These are phyloP conservation scores for Xanthostigma xanthostigma DNA, from an alignment of 2,888 invertebrate genomes.

Conservation along the genomic window DNA sequence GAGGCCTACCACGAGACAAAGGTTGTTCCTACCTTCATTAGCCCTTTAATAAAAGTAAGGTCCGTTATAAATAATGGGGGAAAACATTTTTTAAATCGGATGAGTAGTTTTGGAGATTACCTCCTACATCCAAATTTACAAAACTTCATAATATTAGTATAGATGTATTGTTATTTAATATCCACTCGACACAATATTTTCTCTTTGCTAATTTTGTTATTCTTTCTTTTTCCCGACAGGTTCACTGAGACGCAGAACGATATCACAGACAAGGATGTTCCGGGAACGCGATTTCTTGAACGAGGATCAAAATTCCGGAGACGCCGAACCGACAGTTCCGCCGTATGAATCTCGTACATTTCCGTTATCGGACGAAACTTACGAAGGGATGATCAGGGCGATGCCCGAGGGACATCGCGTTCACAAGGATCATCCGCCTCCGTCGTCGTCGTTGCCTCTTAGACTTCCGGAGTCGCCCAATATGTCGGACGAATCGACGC, in stretches of 20 bases:
- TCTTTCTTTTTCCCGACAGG: conserved; percentile 11
- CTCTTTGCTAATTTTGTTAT: conserved; percentile 12
- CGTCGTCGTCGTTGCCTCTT: conserved; percentile 20
- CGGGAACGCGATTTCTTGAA: conserved; percentile 17
- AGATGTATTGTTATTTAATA: too few species aligned
- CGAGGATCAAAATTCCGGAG: conserved; percentile 22
- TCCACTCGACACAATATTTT: conserved; percentile 10
- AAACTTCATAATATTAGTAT: too few species aligned
- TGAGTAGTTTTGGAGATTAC: too few species aligned
- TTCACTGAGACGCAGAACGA: conserved; percentile 29
- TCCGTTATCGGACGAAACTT: conserved; percentile 55
- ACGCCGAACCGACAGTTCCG: conserved; percentile 37
- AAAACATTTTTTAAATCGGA: too few species aligned
- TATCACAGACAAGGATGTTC: conserved; percentile 33
- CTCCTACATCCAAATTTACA: too few species aligned
- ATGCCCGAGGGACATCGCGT: conserved; percentile 50
- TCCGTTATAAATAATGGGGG: too few species aligned
- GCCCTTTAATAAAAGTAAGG: too few species aligned
- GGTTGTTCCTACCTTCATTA: too few species aligned
- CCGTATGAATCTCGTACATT: conserved; percentile 64
- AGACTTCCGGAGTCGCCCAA: conserved; percentile 19
- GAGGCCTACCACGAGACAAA: too few species aligned
- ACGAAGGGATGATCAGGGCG: conserved; percentile 48
- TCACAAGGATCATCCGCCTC: conserved; percentile 11
- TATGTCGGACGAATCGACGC: conserved; percentile 30